Conservation (phyloP, 2,888 invertebrate genomes). For the Endotricha flammealis region DNA sequence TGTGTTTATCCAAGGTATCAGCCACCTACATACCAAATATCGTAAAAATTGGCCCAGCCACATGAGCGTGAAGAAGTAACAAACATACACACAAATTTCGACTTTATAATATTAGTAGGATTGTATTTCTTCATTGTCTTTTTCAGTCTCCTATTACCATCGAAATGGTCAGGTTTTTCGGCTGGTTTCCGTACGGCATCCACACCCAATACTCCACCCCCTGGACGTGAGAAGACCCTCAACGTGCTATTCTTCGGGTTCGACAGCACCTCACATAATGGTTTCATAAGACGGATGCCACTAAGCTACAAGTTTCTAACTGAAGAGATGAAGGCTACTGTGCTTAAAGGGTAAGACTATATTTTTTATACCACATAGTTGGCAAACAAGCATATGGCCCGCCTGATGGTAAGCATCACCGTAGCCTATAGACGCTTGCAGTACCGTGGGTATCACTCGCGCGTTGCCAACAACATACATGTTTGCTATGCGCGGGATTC, state of each 20-base stretch:
- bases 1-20: too few relatives aligned
- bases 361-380: not conserved
- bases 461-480: too few relatives aligned
- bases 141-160: slow-evolving; percentile 22
- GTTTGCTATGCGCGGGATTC: too few relatives aligned
- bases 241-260: slow-evolving; percentile 92
- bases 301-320: slow-evolving; percentile 84
- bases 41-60: too few relatives aligned
- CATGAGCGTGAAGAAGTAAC: not conserved
- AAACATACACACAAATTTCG: too few relatives aligned
- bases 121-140: not conserved
- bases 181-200: slow-evolving; percentile 40
- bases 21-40: too few relatives aligned
- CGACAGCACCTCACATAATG: slow-evolving; percentile 91
- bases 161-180: slow-evolving; percentile 48
- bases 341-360: slow-evolving; percentile 78
- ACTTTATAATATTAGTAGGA: too few relatives aligned
- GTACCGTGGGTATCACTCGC: too few relatives aligned
- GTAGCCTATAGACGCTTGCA: too few relatives aligned
- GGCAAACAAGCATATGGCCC: too few relatives aligned
- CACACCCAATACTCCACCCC: slow-evolving; percentile 17
- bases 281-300: slow-evolving; percentile 88
- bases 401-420: too few relatives aligned
- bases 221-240: slow-evolving; percentile 28
- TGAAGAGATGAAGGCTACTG: slow-evolving; percentile 77